Percentiles rank a stretch among this genome's conserved stretches.
phyloP scores from a whole-genome alignment of 2,888 invertebrate species.

The Polydrusus cervinus region DNA sequence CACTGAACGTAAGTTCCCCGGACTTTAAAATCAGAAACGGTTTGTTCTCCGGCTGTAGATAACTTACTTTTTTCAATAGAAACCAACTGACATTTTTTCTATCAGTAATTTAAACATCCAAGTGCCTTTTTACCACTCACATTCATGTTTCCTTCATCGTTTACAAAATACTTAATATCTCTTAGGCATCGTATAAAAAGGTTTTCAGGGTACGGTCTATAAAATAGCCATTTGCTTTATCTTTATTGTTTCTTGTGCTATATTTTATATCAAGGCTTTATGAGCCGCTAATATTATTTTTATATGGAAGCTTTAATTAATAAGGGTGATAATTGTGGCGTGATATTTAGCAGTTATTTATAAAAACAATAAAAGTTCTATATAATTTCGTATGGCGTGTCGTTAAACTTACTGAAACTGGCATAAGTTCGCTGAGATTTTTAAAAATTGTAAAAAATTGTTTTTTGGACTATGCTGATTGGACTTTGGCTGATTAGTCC shows the following conservation, averaged over 20 bases:
- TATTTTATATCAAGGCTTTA: constrained; percentile 22
- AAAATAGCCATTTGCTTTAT: constrained; percentile 23
- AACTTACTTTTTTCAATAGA: no score
- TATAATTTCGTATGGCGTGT: neutral
- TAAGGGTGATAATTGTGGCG: neutral
- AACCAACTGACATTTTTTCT: no score
- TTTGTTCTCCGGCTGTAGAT: no score
- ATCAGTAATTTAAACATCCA: no score
- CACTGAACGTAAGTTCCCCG: no score
- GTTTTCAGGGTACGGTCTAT: constrained; percentile 3
- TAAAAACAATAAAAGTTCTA: neutral
- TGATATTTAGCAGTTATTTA: constrained; percentile 12
- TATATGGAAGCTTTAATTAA: constrained; percentile 12
- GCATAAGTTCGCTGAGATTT: neutral
- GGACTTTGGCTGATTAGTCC: no score
- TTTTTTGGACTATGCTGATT: no score
- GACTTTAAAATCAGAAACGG: no score
- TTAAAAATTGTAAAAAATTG: no score
- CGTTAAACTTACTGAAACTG: neutral
- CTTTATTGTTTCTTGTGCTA: constrained; percentile 26
- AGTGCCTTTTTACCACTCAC: no score
- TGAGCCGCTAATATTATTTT: constrained; percentile 21
- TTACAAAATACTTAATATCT: constrained; percentile 18
- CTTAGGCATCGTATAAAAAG: constrained; percentile 4
- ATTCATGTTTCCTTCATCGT: neutral